Conservation (phyloP, 2,888 invertebrate genomes). For the Scelioninae gen. 2 region DNA sequence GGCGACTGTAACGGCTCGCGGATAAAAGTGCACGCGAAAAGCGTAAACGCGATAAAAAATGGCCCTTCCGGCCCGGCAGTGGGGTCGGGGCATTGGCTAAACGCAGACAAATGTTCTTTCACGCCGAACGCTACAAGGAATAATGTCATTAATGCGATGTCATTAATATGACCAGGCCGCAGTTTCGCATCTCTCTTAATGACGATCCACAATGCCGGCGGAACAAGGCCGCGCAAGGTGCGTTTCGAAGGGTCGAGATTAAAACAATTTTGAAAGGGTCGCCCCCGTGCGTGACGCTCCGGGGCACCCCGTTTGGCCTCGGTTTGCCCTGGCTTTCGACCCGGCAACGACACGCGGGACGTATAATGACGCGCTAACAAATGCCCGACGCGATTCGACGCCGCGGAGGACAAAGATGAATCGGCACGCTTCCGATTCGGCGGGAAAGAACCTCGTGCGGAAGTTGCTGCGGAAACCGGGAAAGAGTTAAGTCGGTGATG, state of each 20-base stretch:
- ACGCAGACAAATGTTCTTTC: conserved; percentile 55
- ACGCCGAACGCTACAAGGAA: conserved; percentile 45
- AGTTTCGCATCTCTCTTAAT: conserved; percentile 61
- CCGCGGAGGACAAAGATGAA: conserved; percentile 62
- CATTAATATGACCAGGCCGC: conserved; percentile 63
- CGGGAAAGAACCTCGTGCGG: conserved; percentile 50
- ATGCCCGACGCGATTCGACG: conserved; percentile 61
- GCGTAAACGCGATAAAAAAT: conserved; percentile 50
- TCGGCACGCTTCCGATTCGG: conserved; percentile 64
- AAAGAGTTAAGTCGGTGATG: conserved; percentile 30
- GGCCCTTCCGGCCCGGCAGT: conserved; percentile 36
- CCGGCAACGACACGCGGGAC: conserved; percentile 42
- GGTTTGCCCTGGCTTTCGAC: conserved; percentile 53
- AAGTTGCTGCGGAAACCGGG: conserved; percentile 39
- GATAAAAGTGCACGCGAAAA: conserved; percentile 44
- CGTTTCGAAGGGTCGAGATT: conserved; percentile 62
- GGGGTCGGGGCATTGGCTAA: conserved; percentile 51
- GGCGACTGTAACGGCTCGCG: conserved; percentile 30
- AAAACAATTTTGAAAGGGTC: conserved; percentile 63
- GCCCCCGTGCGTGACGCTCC: conserved; percentile 48
- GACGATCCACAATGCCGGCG: conserved; percentile 59
- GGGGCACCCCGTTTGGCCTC: conserved; percentile 37
- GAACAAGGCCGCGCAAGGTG: conserved; percentile 61
- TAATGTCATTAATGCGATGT: conserved; percentile 62
- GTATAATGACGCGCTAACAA: conserved; percentile 61